A percentile compares a stretch with the other conserved stretches of the same genome.
Evolutionary conservation across 2,888 invertebrate genomes (phyloP).

Genomic region (Cetonia aurata): DNA sequence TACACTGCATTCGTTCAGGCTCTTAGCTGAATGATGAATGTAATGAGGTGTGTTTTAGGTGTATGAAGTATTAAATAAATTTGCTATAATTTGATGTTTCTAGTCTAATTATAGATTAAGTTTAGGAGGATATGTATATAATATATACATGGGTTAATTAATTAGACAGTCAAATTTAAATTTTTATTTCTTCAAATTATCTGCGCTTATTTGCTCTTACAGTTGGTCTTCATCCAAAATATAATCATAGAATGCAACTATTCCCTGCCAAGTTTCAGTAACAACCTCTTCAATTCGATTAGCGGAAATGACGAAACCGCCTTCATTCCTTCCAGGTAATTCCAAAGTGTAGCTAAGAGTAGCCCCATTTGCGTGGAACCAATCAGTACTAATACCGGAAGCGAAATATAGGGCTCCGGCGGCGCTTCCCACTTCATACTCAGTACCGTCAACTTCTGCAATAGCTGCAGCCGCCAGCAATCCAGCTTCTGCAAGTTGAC

Average conservation of each 20-base stretch:
- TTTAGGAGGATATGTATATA: too few species aligned
- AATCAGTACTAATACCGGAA: slow-evolving; percentile 77
- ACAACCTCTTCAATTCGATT: slow-evolving; percentile 70
- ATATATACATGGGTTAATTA: too few species aligned
- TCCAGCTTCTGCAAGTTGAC: slow-evolving; percentile 66
- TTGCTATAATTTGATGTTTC: too few species aligned
- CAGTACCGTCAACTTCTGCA: slow-evolving; percentile 59
- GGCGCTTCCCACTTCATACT: slow-evolving; percentile 68
- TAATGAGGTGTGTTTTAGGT: too few species aligned
- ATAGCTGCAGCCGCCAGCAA: slow-evolving; percentile 66
- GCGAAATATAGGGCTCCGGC: slow-evolving; percentile 68
- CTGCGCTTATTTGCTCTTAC: too few species aligned
- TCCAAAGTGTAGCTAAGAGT: slow-evolving; percentile 76
- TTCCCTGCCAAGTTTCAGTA: slow-evolving; percentile 73
- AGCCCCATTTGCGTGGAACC: slow-evolving; percentile 71
- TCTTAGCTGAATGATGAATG: too few species aligned
- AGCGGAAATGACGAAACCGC: slow-evolving; percentile 72
- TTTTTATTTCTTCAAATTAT: too few species aligned
- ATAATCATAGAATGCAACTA: slow-evolving; percentile 68
- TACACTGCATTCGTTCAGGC: too few species aligned
- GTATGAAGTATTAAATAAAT: too few species aligned
- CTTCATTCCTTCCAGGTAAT: slow-evolving; percentile 70
- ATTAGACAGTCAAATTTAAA: too few species aligned
- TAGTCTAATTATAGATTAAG: too few species aligned
- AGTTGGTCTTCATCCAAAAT: slow-evolving; percentile 49